phyloP scores from a whole-genome alignment of 1,140 invertebrate genomes.

The Macrobrachium nipponense region DNA sequence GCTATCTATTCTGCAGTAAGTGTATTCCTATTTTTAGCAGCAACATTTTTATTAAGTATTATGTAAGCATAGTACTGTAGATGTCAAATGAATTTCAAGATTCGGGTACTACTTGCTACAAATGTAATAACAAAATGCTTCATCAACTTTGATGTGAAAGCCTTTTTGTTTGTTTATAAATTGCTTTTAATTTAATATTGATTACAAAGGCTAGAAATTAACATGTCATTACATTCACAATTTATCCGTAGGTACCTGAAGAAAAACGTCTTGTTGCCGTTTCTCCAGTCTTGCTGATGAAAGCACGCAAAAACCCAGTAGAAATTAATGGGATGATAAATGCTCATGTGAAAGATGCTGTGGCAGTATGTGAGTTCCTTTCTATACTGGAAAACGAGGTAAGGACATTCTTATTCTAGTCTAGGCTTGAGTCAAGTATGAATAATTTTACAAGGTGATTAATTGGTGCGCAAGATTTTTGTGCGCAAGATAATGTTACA shows the following conservation, averaged over 20 bases:
- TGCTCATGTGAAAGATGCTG: constrained; percentile 86
- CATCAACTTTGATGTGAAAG: too few relatives aligned
- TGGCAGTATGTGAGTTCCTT: constrained; percentile 91
- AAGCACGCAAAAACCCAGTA: constrained; percentile 75
- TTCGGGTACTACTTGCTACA: too few relatives aligned
- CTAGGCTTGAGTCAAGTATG: too few relatives aligned
- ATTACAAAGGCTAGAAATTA: background rate
- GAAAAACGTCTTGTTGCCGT: constrained; percentile 54
- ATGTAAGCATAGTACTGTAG: too few relatives aligned
- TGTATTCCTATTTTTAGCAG: background rate
- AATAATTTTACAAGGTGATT: too few relatives aligned
- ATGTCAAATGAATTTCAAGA: too few relatives aligned
- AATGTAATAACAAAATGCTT: too few relatives aligned
- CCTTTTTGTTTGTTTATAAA: too few relatives aligned
- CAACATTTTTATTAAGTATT: too few relatives aligned
- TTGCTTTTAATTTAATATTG: background rate
- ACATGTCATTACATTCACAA: background rate
- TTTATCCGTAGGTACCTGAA: constrained; percentile 61
- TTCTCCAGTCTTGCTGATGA: constrained; percentile 71
- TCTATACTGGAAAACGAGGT: constrained; percentile 84
- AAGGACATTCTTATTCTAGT: constrained; percentile 21
- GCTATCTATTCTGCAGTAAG: constrained; percentile 78
- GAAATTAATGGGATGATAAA: constrained; percentile 90
- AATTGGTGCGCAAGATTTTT: too few relatives aligned
- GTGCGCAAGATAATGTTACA: too few relatives aligned